Evolutionary conservation across 2,113 vertebrate genomes (phyloP).

Genomic region (Anthoscopus minutus): DNA sequence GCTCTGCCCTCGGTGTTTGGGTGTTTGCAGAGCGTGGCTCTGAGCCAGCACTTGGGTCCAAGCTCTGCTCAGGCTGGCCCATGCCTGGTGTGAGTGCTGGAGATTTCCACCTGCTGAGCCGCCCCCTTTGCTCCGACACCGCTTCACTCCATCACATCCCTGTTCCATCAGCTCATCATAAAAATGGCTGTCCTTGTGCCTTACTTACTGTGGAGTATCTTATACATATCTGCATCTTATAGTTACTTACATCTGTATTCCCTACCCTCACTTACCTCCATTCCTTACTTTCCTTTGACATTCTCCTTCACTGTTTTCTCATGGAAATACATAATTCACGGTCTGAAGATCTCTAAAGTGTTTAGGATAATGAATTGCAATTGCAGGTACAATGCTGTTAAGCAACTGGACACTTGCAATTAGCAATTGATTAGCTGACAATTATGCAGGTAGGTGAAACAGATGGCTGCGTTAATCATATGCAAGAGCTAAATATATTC

Average conservation of each 20-base stretch:
- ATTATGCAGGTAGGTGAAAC: constrained; percentile 30
- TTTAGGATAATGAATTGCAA: neutral
- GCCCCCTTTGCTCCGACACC: too few relatives aligned
- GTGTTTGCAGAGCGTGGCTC: too few relatives aligned
- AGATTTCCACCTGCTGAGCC: too few relatives aligned
- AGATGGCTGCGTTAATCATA: neutral
- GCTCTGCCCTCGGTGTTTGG: too few relatives aligned
- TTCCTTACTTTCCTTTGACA: neutral
- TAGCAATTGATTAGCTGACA: constrained; percentile 45
- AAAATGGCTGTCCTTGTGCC: neutral
- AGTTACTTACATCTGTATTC: neutral
- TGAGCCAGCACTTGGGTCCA: too few relatives aligned
- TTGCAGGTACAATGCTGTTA: neutral
- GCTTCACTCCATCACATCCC: neutral
- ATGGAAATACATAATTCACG: neutral
- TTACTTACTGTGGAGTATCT: neutral
- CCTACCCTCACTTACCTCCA: neutral
- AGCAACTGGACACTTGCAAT: constrained; percentile 4
- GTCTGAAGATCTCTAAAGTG: neutral
- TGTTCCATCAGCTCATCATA: neutral
- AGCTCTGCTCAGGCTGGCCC: too few relatives aligned
- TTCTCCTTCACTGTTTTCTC: neutral
- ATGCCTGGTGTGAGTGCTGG: too few relatives aligned
- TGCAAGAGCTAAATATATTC: neutral
- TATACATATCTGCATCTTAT: neutral